Conservation (phyloP, 2,113 vertebrate genomes). For the Ceyx margarethae region DNA sequence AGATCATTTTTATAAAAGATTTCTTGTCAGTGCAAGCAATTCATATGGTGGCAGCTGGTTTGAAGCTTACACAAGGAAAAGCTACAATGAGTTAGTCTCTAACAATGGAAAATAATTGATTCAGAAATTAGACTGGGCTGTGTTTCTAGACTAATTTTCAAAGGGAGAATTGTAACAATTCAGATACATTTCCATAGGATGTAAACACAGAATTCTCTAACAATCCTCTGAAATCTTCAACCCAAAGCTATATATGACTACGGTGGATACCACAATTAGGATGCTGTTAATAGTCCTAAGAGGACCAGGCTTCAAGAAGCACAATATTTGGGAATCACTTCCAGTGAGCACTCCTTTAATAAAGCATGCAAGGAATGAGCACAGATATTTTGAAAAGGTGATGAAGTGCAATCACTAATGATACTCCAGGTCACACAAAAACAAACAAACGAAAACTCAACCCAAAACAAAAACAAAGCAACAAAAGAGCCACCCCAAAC, state of each 20-base stretch:
- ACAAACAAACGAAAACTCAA: too few species aligned
- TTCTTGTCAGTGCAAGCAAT: not conserved
- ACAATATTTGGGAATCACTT: not conserved
- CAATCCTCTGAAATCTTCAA: not conserved
- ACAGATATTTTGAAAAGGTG: not conserved
- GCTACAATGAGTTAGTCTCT: not conserved
- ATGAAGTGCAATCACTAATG: not conserved
- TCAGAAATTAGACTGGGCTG: not conserved
- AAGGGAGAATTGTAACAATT: not conserved
- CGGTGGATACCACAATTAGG: not conserved
- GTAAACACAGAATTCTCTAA: not conserved
- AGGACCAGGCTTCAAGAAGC: not conserved
- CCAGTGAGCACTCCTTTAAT: not conserved
- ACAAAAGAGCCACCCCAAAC: not conserved
- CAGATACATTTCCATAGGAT: not conserved
- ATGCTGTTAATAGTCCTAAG: not conserved
- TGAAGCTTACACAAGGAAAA: not conserved
- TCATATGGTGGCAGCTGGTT: not conserved
- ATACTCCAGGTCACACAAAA: not conserved
- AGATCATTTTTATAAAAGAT: rapidly evolving
- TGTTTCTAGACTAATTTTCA: not conserved
- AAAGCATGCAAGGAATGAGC: not conserved
- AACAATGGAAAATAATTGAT: not conserved
- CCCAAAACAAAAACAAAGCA: not conserved
- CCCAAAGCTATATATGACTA: not conserved